phyloP scores from a whole-genome alignment of 2,888 invertebrate species.

The Heteromurus nitidus region DNA sequence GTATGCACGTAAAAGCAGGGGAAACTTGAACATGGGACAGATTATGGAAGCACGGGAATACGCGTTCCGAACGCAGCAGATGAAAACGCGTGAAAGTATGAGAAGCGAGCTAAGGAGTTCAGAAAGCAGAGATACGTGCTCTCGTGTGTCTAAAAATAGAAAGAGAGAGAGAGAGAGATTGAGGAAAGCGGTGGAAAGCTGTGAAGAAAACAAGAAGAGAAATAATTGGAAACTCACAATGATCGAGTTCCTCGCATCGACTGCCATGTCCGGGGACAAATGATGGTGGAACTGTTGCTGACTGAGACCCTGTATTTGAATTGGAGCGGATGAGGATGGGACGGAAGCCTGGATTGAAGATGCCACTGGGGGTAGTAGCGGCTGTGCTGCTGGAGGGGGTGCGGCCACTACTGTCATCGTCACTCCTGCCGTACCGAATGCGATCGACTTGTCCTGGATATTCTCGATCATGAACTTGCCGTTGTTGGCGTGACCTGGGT shows the following conservation, averaged over 20 bases:
- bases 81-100: too few relatives aligned
- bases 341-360: not conserved
- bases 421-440: constrained; percentile 64
- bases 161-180: too few relatives aligned
- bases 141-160: too few relatives aligned
- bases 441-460: constrained; percentile 71
- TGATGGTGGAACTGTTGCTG: not conserved
- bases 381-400: constrained; percentile 37
- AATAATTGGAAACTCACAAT: constrained; percentile 1
- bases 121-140: too few relatives aligned
- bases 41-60: too few relatives aligned
- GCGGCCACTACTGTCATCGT: constrained; percentile 65
- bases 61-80: too few relatives aligned
- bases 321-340: not conserved
- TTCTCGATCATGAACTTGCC: constrained; percentile 73
- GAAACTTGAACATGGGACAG: too few relatives aligned
- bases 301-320: constrained; percentile 12
- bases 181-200: too few relatives aligned
- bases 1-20: too few relatives aligned
- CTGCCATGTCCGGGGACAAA: not conserved
- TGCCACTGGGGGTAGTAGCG: not conserved
- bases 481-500: constrained; percentile 72
- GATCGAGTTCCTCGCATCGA: not conserved
- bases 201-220: too few relatives aligned
- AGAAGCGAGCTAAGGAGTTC: too few relatives aligned